A percentile compares a stretch with the other conserved stretches of the same genome.
These are phyloP conservation scores for Cassiopea xamachana DNA, from an alignment of 30 jellyfish, hydroid and myxozoan genomes.

Conservation along the genomic window DNA sequence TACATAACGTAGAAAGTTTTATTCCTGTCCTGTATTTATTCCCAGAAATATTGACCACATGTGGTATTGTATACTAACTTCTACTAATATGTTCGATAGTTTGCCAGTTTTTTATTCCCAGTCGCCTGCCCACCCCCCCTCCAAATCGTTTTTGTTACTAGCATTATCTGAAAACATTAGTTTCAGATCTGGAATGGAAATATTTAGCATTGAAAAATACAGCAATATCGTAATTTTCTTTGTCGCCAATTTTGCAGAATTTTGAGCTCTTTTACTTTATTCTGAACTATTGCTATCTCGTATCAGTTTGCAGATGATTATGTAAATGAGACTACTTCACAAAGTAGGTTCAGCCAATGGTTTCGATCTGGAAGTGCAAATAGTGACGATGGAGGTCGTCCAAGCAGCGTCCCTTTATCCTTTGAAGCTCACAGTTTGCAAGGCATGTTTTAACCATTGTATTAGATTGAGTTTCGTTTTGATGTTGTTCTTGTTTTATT, in stretches of 20 bases:
- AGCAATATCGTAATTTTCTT: neutral
- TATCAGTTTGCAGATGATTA: slow-evolving; percentile 82
- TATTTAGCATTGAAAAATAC: too few relatives aligned
- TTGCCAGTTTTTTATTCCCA: too few relatives aligned
- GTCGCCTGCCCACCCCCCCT: too few relatives aligned
- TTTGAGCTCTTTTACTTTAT: neutral
- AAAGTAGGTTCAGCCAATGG: slow-evolving; percentile 91
- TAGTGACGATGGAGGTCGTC: slow-evolving; percentile 72
- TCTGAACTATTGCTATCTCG: neutral
- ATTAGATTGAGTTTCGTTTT: neutral
- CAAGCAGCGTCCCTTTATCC: slow-evolving; percentile 75
- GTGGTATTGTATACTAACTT: too few relatives aligned
- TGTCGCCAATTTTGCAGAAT: neutral
- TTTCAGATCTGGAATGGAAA: too few relatives aligned
- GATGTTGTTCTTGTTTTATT: too few relatives aligned
- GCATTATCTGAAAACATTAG: too few relatives aligned
- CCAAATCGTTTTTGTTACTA: too few relatives aligned
- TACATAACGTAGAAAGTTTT: too few relatives aligned
- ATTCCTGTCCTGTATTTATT: too few relatives aligned
- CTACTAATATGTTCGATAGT: too few relatives aligned
- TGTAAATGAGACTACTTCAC: slow-evolving; percentile 50
- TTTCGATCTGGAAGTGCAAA: slow-evolving; percentile 66
- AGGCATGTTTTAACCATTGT: slow-evolving; percentile 2
- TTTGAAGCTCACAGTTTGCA: neutral
- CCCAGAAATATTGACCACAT: too few relatives aligned